phyloP scores from a whole-genome alignment of 2,797 vertebrate genomes.

The Scleropages formosus region DNA sequence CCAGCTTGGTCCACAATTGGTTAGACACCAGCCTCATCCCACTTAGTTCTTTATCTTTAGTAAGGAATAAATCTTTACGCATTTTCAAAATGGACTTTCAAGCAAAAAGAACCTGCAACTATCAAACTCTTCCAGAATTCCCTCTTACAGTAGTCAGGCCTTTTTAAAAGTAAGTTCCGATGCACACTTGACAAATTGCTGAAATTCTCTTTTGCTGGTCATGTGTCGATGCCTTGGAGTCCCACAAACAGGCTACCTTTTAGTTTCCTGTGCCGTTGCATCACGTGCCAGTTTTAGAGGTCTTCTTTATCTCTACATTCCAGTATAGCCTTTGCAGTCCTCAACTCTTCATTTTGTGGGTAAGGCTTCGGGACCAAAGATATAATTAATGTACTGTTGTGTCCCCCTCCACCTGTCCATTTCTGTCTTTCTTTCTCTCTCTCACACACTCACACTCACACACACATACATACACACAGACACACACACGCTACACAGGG shows the following conservation, averaged over 20 bases:
- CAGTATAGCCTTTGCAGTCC: slow-evolving; percentile 24
- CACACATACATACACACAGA: slow-evolving; percentile 36
- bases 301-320: slow-evolving; percentile 34
- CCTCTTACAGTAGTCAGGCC: slow-evolving; percentile 1
- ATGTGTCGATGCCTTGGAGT: slow-evolving; percentile 45
- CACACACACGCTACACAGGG: slow-evolving; percentile 73
- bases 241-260: slow-evolving; percentile 35
- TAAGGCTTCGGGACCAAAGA: slow-evolving; percentile 45
- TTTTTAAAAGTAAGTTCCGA: slow-evolving; percentile 36
- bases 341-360: slow-evolving; percentile 36
- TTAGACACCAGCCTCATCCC: slow-evolving; percentile 43
- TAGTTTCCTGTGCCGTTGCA: slow-evolving; percentile 21
- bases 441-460: slow-evolving; percentile 35
- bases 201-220: slow-evolving; percentile 43
- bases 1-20: not conserved
- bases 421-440: not conserved
- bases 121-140: slow-evolving; percentile 38
- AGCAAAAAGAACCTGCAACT: slow-evolving; percentile 52
- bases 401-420: slow-evolving; percentile 33
- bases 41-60: slow-evolving; percentile 51
- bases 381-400: slow-evolving; percentile 34
- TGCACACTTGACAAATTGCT: slow-evolving; percentile 22
- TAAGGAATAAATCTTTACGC: slow-evolving; percentile 45
- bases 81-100: slow-evolving; percentile 33
- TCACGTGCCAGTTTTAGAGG: slow-evolving; percentile 29